Base-by-base conservation (phyloP, 2,888 invertebrate genomes). In the Chrysolina oricalcia region DNA sequence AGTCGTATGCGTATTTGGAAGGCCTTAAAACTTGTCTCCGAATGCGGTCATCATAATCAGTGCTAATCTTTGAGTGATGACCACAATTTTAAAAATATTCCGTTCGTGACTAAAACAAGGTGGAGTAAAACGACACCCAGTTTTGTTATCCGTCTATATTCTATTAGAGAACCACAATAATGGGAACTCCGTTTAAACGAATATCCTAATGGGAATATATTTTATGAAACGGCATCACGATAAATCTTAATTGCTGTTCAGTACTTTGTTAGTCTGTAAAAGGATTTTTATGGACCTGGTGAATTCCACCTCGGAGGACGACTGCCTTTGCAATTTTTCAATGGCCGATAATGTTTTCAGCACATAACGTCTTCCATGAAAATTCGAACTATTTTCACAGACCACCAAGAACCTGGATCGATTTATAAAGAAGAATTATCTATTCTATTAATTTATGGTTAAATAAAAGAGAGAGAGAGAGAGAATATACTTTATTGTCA, bases 51-150 rank as follows among this genome's bases (percentile, higher is more conserved):
- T 3, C 3, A 35, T 35, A 35, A 35, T 35, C 35, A 35, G 8
- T 35, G 8, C 3, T 35, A 35, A 35, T 35, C 35, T 35, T 35
- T 35, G 35, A 35, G 0, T 35, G 35, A 46, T 15, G 48, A 21
- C 48, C n/a, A 76, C 74, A 80, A 75, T 72, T 72, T 72, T 77
- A 73, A 73, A 77, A 78, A 78, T 80, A 73, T 76, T 75, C 68
- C 67, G 68, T 74, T 78, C 79, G 80, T 79, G 81, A 78, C 81
- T 80, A 35, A 78, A 75, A 78, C 78, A 74, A 78, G 73, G 64
- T 56, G 72, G 62, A 66, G 53, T 73, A 65, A 74, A 70, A 63
- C 73, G 73, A 70, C 72, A 66, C 13, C 74, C 75, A 73, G 64
- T 74, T 72, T 67, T 19, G 70, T 73, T 73, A 64, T 72, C 48